A percentile compares a stretch with the other conserved stretches of the same genome.
Evolutionary conservation across 2,888 invertebrate species (phyloP).

Genomic region (Antheraea assamensis): DNA sequence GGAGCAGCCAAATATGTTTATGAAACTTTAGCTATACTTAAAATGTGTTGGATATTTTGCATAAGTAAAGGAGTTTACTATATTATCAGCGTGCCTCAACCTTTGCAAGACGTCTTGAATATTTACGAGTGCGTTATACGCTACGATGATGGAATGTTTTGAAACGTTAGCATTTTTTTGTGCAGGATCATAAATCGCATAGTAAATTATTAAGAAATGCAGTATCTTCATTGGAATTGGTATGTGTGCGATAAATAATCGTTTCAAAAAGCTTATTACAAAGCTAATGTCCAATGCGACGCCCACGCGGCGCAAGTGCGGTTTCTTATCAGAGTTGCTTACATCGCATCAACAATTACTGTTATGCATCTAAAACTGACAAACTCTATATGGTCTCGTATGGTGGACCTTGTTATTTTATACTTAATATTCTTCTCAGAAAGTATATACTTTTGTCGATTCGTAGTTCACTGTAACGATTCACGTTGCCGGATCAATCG

Average conservation of each 20-base stretch:
- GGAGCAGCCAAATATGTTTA: not conserved
- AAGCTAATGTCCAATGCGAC: conserved; percentile 45
- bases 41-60: not conserved
- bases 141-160: not conserved
- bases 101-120: not conserved
- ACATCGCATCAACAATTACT: not conserved
- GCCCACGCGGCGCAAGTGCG: conserved; percentile 36
- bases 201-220: conserved; percentile 22
- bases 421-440: not conserved
- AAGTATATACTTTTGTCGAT: not conserved
- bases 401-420: not conserved
- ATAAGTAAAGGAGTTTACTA: not conserved
- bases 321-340: not conserved
- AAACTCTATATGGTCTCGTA: not conserved
- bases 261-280: conserved; percentile 43
- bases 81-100: not conserved
- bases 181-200: not conserved
- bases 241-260: conserved; percentile 40
- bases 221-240: conserved; percentile 29
- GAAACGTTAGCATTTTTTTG: not conserved
- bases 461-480: not conserved
- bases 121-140: not conserved
- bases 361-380: not conserved
- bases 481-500: too few relatives aligned
- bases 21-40: not conserved